Base-by-base conservation (phyloP, 2,888 invertebrate genomes). In the Coenonympha glycerion region DNA sequence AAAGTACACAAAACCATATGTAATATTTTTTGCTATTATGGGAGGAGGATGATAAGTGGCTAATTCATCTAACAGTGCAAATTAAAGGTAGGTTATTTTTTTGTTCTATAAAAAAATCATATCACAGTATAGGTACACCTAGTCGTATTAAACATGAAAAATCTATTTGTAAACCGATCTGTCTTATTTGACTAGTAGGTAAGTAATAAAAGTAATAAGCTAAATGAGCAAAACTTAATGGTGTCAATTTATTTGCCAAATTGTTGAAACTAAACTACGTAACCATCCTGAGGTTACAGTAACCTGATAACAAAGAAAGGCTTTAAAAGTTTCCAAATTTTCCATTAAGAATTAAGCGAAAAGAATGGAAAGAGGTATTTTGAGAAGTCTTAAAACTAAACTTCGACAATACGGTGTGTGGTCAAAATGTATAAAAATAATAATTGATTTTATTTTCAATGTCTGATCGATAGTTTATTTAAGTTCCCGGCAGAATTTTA, bases 121-220 rank as follows among this genome's bases (percentile, higher is more conserved):
- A 83, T 83, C 82, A 83, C 84, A 84, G 81, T 36, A 51, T 76
- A 73, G n/a, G n/a, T n/a, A n/a, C n/a, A n/a, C n/a, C n/a, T 73
- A 67, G 71, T 61, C 58, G 59, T 71, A 71, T 69, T 71, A 69
- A 73, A 65, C 69, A 71, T 68, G 55, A 59, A 57, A 58, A 56
- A 56, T 58, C 68, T 62, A 65, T 46, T 41, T 22, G 49, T 49
- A 67, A 72, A 68, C 64, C 66, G 69, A 79, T 74, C 72, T 71
- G 75, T 72, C n/a, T 73, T 71, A 63, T 69, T 79, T 84, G 83
- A 84, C 83, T 83, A 84, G 83, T n/a, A n/a, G n/a, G n/a, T n/a
- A n/a, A n/a, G n/a, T 67, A 70, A 65, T 64, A 66, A 64, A 68
- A 64, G 64, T 62, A 60, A 64, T 64, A 64, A 66, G 61, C 71